A percentile compares a stretch with the other conserved stretches of the same genome.
Conservation (phyloP, 1,140 invertebrate genomes). For the Anastrepha obliqua region DNA sequence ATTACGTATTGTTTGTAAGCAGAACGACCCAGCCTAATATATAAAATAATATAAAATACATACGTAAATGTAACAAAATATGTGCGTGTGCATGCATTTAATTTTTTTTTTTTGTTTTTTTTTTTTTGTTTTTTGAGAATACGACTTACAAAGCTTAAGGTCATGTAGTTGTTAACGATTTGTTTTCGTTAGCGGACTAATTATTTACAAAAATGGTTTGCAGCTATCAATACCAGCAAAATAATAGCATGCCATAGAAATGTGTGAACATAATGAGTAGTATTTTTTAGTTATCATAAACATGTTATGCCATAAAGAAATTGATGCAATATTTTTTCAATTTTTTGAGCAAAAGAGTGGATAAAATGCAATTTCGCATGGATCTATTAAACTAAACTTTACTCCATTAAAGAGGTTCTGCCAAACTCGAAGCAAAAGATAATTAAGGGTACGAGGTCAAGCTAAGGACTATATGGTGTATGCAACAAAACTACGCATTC, state of each 20-base stretch:
- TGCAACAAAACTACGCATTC: no score
- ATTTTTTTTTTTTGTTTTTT: neutral
- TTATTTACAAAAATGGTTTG: conserved; percentile 13
- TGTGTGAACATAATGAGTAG: neutral
- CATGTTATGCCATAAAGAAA: no score
- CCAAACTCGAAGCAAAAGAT: no score
- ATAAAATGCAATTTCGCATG: no score
- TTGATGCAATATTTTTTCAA: no score
- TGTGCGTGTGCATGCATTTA: neutral
- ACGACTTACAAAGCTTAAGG: neutral
- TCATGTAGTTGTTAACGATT: neutral
- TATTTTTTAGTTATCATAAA: no score
- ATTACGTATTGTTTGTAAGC: no score
- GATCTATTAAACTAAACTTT: no score
- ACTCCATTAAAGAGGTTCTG: no score
- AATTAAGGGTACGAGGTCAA: no score
- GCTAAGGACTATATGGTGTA: no score
- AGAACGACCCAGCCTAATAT: neutral
- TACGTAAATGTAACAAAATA: neutral
- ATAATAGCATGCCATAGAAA: neutral
- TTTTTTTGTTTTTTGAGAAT: neutral
- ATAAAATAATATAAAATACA: neutral
- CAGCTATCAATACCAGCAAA: neutral
- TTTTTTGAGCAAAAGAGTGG: no score
- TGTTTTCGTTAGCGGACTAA: conserved; percentile 11